Base-by-base conservation (phyloP, 1,140 invertebrate species). In the Catajapyx aquilonaris region DNA sequence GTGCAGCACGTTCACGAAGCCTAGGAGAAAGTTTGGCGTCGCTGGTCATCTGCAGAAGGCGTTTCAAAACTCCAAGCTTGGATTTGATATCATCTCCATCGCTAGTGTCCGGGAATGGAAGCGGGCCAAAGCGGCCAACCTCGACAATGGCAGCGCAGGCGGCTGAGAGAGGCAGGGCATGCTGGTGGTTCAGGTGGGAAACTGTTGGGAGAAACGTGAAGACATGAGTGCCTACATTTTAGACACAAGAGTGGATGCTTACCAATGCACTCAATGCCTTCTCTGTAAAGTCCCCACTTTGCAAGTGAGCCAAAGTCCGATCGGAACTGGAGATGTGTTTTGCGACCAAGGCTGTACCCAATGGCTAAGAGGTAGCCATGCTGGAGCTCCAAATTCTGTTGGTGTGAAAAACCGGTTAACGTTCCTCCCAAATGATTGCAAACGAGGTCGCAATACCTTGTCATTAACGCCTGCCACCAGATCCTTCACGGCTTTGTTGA, bases 311-410 rank as follows among this genome's bases (percentile, higher is more conserved):
- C 46, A 18, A 60, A 48, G 11, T 48, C 48, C 7, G 46, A 43
- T 13, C 45, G 46, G 46, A 60, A 66, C 37, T 57, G 48, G 37
- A 61, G 48, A 16, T 56, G 55, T 13, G 76, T 57, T 52, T 65
- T 69, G 35, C 69, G 59, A 40, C 79, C 74, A 41, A 81, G 63
- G 44, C 71, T 59, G 49, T 69, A 66, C 9, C 73, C 70, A 21
- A 80, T 55, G 2, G 70, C 69, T 16, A 75, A 52, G 17, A 84
- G 48, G 25, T 69, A 67, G 0, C 81, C 80, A 47, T 81, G 76
- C 47, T 81, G 76, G 2, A 62, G 56, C 53, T 84, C 80, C 23
- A 80, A 52, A 37, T 2, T 13, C 21, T 20, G 18, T 2, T 7
- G 21, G 31, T 18, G 23, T n/a, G n/a, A n/a, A n/a, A n/a, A n/a